These are phyloP conservation scores for Trichechus manatus DNA, from an alignment of 2,113 vertebrate genomes.

Conservation along the genomic window DNA sequence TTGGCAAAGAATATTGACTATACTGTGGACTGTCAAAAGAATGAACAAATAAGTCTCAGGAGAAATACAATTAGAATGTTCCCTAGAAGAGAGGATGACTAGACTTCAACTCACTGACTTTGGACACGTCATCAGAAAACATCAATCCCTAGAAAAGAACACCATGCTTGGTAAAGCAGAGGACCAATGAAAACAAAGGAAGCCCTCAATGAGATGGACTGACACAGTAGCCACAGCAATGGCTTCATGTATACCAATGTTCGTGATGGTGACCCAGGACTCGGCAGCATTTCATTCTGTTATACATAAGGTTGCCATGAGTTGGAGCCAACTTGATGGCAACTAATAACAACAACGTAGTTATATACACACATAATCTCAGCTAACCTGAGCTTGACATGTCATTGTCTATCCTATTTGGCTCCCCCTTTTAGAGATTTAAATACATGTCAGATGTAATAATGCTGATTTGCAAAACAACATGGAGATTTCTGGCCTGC, in stretches of 20 bases:
- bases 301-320: background rate
- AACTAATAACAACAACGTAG: background rate
- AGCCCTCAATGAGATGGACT: too few relatives aligned
- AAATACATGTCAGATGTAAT: background rate
- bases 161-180: too few relatives aligned
- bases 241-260: background rate
- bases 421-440: background rate
- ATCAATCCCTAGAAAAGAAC: too few relatives aligned
- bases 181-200: too few relatives aligned
- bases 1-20: too few relatives aligned
- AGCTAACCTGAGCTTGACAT: background rate
- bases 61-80: too few relatives aligned
- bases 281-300: background rate
- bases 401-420: background rate
- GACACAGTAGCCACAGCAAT: too few relatives aligned
- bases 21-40: too few relatives aligned
- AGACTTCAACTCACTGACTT: too few relatives aligned
- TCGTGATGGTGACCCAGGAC: background rate
- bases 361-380: background rate
- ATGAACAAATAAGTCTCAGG: too few relatives aligned
- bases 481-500: background rate
- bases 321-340: background rate
- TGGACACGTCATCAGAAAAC: too few relatives aligned
- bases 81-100: too few relatives aligned
- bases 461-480: slow-evolving; percentile 38